phyloP scores from a whole-genome alignment of 2,888 invertebrate species.

The Phaedon cochleariae region DNA sequence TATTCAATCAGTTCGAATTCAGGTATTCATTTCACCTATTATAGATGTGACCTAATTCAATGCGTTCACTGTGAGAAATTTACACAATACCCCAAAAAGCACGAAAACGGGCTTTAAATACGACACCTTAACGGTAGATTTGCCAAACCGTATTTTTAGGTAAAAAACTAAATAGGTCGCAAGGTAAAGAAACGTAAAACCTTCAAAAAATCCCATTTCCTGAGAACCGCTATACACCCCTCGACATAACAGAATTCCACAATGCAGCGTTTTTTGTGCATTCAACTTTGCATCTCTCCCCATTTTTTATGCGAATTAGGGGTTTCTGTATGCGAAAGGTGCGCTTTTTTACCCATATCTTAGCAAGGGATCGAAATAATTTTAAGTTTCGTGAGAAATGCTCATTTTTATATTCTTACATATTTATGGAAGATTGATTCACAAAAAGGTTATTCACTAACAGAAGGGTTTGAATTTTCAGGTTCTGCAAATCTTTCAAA shows the following conservation, averaged over 20 bases:
- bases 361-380: conserved; percentile 36
- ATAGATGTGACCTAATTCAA: conserved; percentile 32
- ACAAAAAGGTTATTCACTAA: conserved; percentile 9
- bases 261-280: conserved; percentile 39
- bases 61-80: conserved; percentile 31
- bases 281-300: conserved; percentile 44
- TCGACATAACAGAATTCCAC: conserved; percentile 28
- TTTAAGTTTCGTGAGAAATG: conserved; percentile 37
- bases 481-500: background rate
- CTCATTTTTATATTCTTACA: conserved; percentile 23
- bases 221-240: conserved; percentile 44
- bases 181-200: conserved; percentile 45
- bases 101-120: conserved; percentile 25
- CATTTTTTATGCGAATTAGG: conserved; percentile 37
- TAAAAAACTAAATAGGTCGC: conserved; percentile 52
- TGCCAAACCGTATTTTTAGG: conserved; percentile 48
- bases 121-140: conserved; percentile 19
- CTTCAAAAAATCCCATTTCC: conserved; percentile 47
- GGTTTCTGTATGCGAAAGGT: conserved; percentile 32
- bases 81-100: conserved; percentile 13
- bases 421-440: conserved; percentile 33
- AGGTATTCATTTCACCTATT: conserved; percentile 10
- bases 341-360: conserved; percentile 32
- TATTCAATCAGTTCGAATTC: conserved; percentile 23
- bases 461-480: conserved; percentile 7